Base-by-base conservation (phyloP, 2,888 invertebrate species). In the Synanthedon vespiformis region DNA sequence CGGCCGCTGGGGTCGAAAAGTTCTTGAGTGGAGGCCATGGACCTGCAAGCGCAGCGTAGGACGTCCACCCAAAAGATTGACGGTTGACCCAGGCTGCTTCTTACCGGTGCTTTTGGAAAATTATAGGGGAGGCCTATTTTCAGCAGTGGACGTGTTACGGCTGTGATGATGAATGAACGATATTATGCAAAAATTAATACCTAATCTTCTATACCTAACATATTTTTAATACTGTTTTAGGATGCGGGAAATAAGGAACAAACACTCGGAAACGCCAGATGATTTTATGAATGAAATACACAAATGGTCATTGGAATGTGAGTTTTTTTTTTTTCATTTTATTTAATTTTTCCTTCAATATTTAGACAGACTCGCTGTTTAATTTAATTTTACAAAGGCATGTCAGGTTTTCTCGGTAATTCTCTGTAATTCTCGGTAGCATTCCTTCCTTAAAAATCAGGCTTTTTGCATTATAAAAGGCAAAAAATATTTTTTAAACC, bases 281-380 rank as follows among this genome's bases (percentile, higher is more conserved):
- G 89, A 93, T 69, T 92, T 93, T 64, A 72, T 92, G 50, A 92
- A 92, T 58, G 93, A 93, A 78, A 88, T 93, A 34, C 92, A 92
- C 66, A 93, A 93, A 71, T 94, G 94, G 94, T 92, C 93, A 2
- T 77, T 94, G 49, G 94, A 94, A 85, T 93, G 94, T 92, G 77
- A 90, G 90, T 87, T 4, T 44, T 44, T 87, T 4, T 44, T 44
- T 3, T 18, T 18, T 2, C 18, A 18, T 18, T 18, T 44, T 13
- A 13, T 44, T 44, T 13, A 6, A 34, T 34, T 8, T 34, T 8
- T 34, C 2, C 8, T 34, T 34, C 53, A 13, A 44, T 44, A n/a
- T 44, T 44, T n/a, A 44, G 13, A 5, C 22, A 22, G 22, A 22
- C 22, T n/a, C n/a, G n/a, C 18, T 22, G 4, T 41, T 41, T 13